Evolutionary conservation across 2,797 vertebrate genomes (phyloP), one percentile per base, ranked within the genome.

Genomic region (Sarcoramphus papa): DNA sequence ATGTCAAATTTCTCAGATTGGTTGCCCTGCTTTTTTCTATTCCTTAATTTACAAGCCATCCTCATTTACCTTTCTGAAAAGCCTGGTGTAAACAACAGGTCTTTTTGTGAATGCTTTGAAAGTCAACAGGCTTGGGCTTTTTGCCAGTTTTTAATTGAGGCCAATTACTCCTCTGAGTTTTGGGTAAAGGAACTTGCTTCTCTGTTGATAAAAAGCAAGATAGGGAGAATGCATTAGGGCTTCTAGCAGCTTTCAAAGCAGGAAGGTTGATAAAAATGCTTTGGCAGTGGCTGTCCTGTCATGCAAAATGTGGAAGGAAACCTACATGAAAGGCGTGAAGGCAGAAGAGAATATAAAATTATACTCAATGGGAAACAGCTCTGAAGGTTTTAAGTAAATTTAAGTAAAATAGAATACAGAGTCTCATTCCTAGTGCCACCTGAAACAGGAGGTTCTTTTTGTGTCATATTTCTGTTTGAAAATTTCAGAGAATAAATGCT

Each of bases 241-340:
- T 96, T 90, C 59, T 93, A 91, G 47, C 81, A 91, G 53, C 47
- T 96, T 95, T 95, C 43, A 88, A 90, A 93, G 64, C 24, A 78
- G 88, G 78, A 83, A 37, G 41, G 72, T 91, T 40, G 2, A 51
- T 96, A 75, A 72, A 83, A 92, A 41, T 64, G 22, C 70, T 92
- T 92, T 92, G 60, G 40, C 57, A 57, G 59, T 75, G 79, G 14
- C 59, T 19, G 9, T 70, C 60, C 50, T 87, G 68, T 89, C 18
- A n/a, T 18, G 41, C 24, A 53, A 67, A 73, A 10, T 15, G n/a
- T 78, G 57, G 24, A 72, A 67, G 41, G 33, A 92, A 88, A 82
- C 62, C 70, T 62, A n/a, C 22, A 3, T 63, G 56, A 88, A 85
- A 89, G 27, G 56, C 3, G 27, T 77, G 48, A 95, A 92, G n/a